phyloP scores from a whole-genome alignment of 2,113 vertebrate species.

The Vireo altiloquus region DNA sequence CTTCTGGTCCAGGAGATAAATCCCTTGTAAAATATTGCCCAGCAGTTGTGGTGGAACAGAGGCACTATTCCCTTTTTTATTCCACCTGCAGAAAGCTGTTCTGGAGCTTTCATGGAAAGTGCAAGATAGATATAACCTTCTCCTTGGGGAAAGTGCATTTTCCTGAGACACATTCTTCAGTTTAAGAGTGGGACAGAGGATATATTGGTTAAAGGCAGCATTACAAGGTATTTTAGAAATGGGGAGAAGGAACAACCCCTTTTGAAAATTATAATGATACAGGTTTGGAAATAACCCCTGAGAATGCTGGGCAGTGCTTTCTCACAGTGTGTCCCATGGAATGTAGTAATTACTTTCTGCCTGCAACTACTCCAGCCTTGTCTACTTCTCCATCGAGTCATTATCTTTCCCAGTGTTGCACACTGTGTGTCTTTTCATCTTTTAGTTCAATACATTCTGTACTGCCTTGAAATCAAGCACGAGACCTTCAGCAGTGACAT shows the following conservation, averaged over 20 bases:
- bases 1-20: constrained; percentile 50
- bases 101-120: neutral
- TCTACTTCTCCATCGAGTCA: neutral
- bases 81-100: neutral
- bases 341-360: neutral
- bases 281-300: neutral
- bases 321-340: neutral
- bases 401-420: neutral
- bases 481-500: constrained; percentile 33
- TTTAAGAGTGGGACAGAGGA: neutral
- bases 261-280: neutral
- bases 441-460: neutral
- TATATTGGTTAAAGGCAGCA: neutral
- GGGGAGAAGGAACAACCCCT: neutral
- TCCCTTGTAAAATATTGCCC: constrained; percentile 5
- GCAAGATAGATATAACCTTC: neutral
- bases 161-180: neutral
- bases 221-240: neutral
- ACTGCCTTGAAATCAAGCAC: neutral
- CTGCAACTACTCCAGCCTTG: neutral
- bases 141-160: neutral
- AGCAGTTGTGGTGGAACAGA: neutral
- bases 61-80: neutral
- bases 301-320: neutral
- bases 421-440: neutral